Evolutionary conservation across 2,113 vertebrate genomes (phyloP).

Genomic region (Rhabdomys dilectus): DNA sequence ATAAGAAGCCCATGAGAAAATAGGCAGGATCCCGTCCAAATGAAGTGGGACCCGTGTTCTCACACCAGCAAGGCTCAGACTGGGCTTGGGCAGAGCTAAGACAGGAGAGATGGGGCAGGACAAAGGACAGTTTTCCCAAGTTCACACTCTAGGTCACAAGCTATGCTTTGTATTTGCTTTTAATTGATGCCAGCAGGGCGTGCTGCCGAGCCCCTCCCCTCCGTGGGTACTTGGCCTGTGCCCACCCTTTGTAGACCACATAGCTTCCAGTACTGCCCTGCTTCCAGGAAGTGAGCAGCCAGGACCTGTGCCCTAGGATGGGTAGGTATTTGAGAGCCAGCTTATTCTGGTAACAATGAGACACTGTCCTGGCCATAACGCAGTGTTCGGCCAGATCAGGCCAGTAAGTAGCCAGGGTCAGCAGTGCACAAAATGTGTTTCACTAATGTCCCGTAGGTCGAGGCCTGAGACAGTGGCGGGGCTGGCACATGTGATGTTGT

Average conservation of each 20-base stretch:
- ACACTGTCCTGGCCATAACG: neutral
- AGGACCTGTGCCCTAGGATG: neutral
- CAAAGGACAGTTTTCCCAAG: neutral
- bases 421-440: conserved; percentile 91
- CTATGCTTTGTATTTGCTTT: neutral
- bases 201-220: neutral
- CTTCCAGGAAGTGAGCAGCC: neutral
- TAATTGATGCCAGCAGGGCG: conserved; percentile 48
- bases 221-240: neutral
- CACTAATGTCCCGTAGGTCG: conserved; percentile 91
- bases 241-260: neutral
- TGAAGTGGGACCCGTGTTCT: neutral
- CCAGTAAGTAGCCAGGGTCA: conserved; percentile 50
- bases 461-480: conserved; percentile 88
- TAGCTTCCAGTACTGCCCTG: neutral
- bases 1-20: neutral
- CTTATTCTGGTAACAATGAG: neutral
- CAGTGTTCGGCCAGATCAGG: neutral
- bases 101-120: neutral
- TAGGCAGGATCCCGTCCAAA: neutral
- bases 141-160: neutral
- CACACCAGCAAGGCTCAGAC: neutral
- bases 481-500: conserved; percentile 95
- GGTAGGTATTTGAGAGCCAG: no score
- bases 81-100: no score